Percentiles rank a stretch among this genome's conserved stretches.
Conservation (phyloP, 2,888 invertebrate species). For the Lasioglossum figueresi region DNA sequence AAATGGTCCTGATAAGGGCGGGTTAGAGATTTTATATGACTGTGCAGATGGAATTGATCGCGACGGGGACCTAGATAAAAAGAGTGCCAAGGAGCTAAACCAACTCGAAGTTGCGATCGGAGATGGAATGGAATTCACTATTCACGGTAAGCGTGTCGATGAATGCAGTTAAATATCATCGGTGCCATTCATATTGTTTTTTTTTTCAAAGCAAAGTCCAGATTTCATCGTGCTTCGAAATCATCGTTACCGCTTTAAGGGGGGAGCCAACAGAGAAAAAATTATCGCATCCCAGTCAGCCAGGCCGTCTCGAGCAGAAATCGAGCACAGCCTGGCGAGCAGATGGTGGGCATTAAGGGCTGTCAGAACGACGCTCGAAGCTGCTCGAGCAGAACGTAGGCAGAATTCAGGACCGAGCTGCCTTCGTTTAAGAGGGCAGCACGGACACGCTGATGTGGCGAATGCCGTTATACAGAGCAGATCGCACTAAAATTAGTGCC, state of each 20-base stretch:
- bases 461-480: too few relatives aligned
- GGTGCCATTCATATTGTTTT: neutral
- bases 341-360: too few relatives aligned
- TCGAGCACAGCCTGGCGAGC: too few relatives aligned
- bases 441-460: too few relatives aligned
- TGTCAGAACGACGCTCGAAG: too few relatives aligned
- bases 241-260: neutral
- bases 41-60: constrained; percentile 87
- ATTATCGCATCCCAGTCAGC: too few relatives aligned
- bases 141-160: constrained; percentile 89
- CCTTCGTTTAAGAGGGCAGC: too few relatives aligned
- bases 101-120: constrained; percentile 96
- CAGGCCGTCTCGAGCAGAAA: too few relatives aligned
- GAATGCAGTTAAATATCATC: neutral
- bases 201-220: neutral
- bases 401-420: too few relatives aligned
- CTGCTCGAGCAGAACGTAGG: too few relatives aligned
- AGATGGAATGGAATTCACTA: constrained; percentile 96
- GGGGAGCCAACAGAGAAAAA: neutral
- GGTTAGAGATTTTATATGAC: constrained; percentile 78
- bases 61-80: constrained; percentile 89
- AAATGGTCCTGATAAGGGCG: constrained; percentile 63
- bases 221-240: neutral
- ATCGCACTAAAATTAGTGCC: too few relatives aligned
- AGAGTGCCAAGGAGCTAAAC: constrained; percentile 90